Evolutionary conservation across 1,140 invertebrate genomes (phyloP).

Genomic region (Cydia fagiglandana): DNA sequence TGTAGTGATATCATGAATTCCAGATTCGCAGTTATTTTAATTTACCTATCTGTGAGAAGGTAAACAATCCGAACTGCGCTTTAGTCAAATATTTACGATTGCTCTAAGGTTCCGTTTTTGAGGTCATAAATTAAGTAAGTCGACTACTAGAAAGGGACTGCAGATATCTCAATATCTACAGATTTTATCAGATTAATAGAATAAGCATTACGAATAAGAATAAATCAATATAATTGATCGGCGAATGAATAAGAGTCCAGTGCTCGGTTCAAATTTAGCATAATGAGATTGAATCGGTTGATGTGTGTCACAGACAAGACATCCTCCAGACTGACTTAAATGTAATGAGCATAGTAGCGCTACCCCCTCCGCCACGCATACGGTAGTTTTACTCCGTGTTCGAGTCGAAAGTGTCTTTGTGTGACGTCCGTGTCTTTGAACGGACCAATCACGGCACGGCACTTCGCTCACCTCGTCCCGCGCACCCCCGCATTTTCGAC

Average conservation of each 20-base stretch:
- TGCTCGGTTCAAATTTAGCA: no score
- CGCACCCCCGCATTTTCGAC: no score
- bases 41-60: neutral
- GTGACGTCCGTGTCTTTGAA: no score
- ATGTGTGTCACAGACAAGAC: no score
- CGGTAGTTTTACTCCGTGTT: no score
- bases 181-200: conserved; percentile 3
- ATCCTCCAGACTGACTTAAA: no score
- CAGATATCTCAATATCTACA: conserved; percentile 4
- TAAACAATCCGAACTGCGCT: neutral
- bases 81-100: neutral
- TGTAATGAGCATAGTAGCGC: no score
- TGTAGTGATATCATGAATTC: no score
- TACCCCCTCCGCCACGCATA: no score
- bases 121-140: neutral
- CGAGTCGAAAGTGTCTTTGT: no score
- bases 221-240: conserved; percentile 13
- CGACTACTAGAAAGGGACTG: neutral
- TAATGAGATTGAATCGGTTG: neutral
- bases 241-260: neutral
- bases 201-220: conserved; percentile 13
- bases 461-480: no score
- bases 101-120: neutral
- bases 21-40: neutral
- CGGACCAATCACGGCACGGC: no score